Base-by-base conservation (phyloP, 2,113 vertebrate genomes). In the Grantiella picta region DNA sequence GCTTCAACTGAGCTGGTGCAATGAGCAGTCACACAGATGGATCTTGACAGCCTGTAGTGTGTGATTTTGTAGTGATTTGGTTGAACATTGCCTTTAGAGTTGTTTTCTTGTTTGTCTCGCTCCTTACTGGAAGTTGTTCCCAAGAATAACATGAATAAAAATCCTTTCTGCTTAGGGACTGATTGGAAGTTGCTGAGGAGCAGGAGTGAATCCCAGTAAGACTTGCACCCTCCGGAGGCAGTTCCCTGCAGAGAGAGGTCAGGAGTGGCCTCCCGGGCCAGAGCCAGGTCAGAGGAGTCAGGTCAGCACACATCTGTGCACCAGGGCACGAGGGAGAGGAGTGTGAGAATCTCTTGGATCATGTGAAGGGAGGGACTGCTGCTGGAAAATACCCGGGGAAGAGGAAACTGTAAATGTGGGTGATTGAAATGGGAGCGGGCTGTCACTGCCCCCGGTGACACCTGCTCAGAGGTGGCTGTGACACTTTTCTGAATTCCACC, bases 401-500 rank as follows among this genome's bases (percentile, higher is more conserved):
- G 49, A 56, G 44, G 28, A 33, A 50, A 20, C 45, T 49, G 10
- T 27, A 7, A 40, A 54, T 11, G 12, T 35, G 31, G 66, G 7
- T 66, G 75, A 19, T 68, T 24, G 54, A 42, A 47, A 54, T 1
- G 16, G 57, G 86, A 78, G n/a, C 40, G 28, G 54, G 49, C 16
- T 36, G 35, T 66, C 50, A 5, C 24, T 61, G 44, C 29, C 27
- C 4, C 15, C 0, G 0, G 29, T n/a, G 56, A 31, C 47, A 17
- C 10, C n/a, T 49, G 1, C 38, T 29, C 20, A 3, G 17, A 27
- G 20, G 59, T 38, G 47, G 29, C 68, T 0, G 0, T 61, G 9
- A 47, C 7, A 4, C 36, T 52, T 23, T 25, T 24, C 15, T 29
- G 23, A n/a, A 15, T 20, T 70, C 65, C 23, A 21, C 16, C 0